Conservation (phyloP, 2,797 vertebrate species). For the Microcaecilia unicolor region DNA sequence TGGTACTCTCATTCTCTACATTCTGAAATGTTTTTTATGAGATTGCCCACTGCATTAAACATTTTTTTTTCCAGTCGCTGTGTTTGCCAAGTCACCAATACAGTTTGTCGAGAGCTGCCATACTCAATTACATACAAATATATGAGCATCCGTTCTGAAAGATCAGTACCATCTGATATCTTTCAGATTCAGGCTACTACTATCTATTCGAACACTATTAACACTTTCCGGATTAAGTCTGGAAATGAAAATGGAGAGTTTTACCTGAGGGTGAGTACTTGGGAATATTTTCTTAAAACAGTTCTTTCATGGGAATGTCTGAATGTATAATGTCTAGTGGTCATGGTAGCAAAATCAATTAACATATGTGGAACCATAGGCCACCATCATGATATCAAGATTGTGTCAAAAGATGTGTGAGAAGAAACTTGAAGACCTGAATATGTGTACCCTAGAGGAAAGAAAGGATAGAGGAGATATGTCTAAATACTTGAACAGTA, state of each 20-base stretch:
- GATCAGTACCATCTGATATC: slow-evolving; percentile 81
- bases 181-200: slow-evolving; percentile 96
- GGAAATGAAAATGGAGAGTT: slow-evolving; percentile 91
- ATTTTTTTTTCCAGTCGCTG: slow-evolving; percentile 73
- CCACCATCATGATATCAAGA: too few species aligned
- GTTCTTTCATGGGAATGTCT: neutral
- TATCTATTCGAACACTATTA: slow-evolving; percentile 85
- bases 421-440: too few species aligned
- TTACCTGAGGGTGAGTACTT: slow-evolving; percentile 62
- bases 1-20: neutral
- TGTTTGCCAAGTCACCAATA: slow-evolving; percentile 64
- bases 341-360: too few species aligned
- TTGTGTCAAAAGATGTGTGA: too few species aligned
- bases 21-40: too few species aligned
- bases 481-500: too few species aligned
- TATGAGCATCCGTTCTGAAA: slow-evolving; percentile 90
- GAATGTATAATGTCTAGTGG: too few species aligned
- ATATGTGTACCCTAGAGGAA: too few species aligned
- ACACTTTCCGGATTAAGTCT: slow-evolving; percentile 90
- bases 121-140: slow-evolving; percentile 91
- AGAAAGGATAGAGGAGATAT: too few species aligned
- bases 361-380: too few species aligned
- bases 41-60: too few species aligned
- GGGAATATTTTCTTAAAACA: too few species aligned
- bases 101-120: slow-evolving; percentile 67